phyloP scores from a whole-genome alignment of 1,140 invertebrate genomes.

The Drosophila burlai region DNA sequence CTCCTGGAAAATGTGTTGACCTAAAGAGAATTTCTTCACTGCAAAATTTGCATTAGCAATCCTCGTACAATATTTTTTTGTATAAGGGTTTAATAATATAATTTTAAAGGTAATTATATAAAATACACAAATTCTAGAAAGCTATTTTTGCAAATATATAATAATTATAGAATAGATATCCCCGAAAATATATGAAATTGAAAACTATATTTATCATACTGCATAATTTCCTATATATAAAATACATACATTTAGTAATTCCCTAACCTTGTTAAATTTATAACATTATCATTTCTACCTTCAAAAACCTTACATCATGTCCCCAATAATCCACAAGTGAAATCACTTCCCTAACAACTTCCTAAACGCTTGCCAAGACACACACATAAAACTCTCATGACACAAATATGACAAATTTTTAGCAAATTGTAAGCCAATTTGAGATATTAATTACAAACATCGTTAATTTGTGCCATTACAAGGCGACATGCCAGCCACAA shows the following conservation, averaged over 20 bases:
- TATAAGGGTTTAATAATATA: too few species aligned
- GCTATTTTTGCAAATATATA: not conserved
- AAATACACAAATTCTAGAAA: too few species aligned
- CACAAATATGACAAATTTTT: conserved; percentile 74
- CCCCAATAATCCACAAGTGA: not conserved
- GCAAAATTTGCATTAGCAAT: too few species aligned
- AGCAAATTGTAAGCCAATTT: conserved; percentile 80
- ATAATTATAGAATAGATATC: not conserved
- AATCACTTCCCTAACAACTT: conserved; percentile 12
- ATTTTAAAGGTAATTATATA: too few species aligned
- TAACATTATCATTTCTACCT: not conserved
- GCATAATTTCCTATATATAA: too few species aligned
- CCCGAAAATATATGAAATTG: too few species aligned
- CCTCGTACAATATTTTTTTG: too few species aligned
- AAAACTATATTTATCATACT: too few species aligned
- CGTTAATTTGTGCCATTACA: conserved; percentile 79
- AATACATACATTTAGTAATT: too few species aligned
- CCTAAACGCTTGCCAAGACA: not conserved
- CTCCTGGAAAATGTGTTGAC: too few species aligned
- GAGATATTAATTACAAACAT: conserved; percentile 80
- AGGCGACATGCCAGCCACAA: conserved; percentile 34
- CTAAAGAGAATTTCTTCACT: too few species aligned
- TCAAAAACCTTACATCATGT: not conserved
- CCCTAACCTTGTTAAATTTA: not conserved
- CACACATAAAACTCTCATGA: conserved; percentile 35